Conservation (phyloP, 2,888 invertebrate genomes). For the Diadegma fenestrale region DNA sequence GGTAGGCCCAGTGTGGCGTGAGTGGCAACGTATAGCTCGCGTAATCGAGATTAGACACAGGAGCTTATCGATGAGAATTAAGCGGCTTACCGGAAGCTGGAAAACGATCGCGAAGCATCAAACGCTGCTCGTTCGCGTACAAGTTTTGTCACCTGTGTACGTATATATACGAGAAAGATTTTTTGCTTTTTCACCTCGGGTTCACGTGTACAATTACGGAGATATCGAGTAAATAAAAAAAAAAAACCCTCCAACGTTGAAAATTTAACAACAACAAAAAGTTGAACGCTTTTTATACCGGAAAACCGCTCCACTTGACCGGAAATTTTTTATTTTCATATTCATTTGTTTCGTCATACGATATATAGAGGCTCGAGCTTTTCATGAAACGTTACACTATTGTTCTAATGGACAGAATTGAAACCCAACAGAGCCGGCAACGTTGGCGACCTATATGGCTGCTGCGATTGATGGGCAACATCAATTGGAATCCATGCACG, state of each 20-base stretch:
- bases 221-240: not conserved
- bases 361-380: not conserved
- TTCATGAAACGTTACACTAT: slow-evolving; percentile 32
- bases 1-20: slow-evolving; percentile 40
- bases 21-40: slow-evolving; percentile 50
- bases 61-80: slow-evolving; percentile 80
- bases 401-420: not conserved
- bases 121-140: slow-evolving; percentile 29
- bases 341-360: not conserved
- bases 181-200: slow-evolving; percentile 14
- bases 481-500: slow-evolving; percentile 15
- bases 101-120: slow-evolving; percentile 64
- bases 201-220: not conserved
- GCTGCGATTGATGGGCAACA: slow-evolving; percentile 1
- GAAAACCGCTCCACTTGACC: not conserved
- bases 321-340: not conserved
- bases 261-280: not conserved
- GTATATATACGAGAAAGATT: not conserved
- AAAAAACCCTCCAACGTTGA: not conserved
- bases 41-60: slow-evolving; percentile 79
- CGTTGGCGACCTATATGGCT: not conserved
- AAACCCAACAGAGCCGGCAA: not conserved
- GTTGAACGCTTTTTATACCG: not conserved
- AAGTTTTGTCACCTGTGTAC: not conserved
- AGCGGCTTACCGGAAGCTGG: slow-evolving; percentile 78